Base-by-base conservation (phyloP, 2,888 invertebrate genomes). In the Cistogaster globosa region DNA sequence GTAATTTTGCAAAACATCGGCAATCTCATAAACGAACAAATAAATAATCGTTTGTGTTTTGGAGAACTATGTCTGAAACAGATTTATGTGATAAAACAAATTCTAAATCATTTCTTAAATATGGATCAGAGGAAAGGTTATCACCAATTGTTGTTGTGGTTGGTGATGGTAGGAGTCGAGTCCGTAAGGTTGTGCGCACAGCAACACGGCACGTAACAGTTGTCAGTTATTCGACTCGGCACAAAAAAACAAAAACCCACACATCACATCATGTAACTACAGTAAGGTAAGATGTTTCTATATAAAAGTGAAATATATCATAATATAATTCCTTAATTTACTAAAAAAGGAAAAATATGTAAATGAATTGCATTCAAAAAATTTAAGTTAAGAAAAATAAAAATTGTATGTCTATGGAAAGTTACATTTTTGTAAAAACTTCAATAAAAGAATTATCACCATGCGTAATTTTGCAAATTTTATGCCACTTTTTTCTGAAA, bases 221-320 rank as follows among this genome's bases (percentile, higher is more conserved):
- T 77, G 92, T 93, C 81, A 93, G 92, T 87, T 92, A 92, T 79
- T 92, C 93, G 71, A 92, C 92, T n/a, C 89, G 92, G 58, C 92
- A 92, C 88, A 92, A 92, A 89, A 93, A 92, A 88, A 92, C 93
- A 36, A 91, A 91, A 87, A 92, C 92, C 42, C 92, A 92, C 87
- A 92, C 92, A 83, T 92, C 92, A 83, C 93, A 93, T 88, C 93
- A 93, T 90, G 93, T 93, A 88, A 93, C 93, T 82, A 92, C 93
- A 85, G 92, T 93, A 89, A 93, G 93, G 93, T 93, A 92, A 92
- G 91, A 86, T 11, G 75, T 62, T 12, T 26, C 8, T 22, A 63
- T 48, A 18, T 57, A 14, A 42, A 42, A 14, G 3, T 42, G 2
- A 14, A 11, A 42, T 42, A 32, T 32, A 5, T 7, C 6, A 7